These are phyloP conservation scores for Aphidius colemani DNA, from an alignment of 2,888 invertebrate species.

Conservation along the genomic window DNA sequence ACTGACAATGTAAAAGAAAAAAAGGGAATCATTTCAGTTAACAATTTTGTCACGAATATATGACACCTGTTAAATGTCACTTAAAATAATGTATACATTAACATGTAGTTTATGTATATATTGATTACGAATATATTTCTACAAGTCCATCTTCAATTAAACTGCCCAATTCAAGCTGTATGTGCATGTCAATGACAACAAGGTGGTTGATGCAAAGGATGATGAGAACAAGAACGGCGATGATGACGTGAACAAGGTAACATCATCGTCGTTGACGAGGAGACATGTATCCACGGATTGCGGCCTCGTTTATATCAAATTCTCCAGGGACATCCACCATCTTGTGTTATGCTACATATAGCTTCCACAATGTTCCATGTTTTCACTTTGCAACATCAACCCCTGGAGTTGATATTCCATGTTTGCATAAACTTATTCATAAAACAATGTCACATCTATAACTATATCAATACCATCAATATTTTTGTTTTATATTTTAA, in stretches of 20 bases:
- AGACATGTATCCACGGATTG: constrained; percentile 56
- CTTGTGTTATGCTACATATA: constrained; percentile 42
- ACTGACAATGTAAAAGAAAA: too few relatives aligned
- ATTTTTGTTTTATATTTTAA: too few relatives aligned
- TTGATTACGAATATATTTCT: constrained; percentile 28
- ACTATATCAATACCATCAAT: too few relatives aligned
- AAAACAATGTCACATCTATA: constrained; percentile 38
- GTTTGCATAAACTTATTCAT: constrained; percentile 52
- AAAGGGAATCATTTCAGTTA: too few relatives aligned
- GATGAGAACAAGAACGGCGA: constrained; percentile 34
- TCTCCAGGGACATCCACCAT: constrained; percentile 53
- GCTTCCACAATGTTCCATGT: constrained; percentile 38
- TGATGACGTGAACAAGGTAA: constrained; percentile 36
- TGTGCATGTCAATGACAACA: constrained; percentile 19
- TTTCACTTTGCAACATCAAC: constrained; percentile 14
- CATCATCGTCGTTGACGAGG: constrained; percentile 28
- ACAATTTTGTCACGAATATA: too few relatives aligned
- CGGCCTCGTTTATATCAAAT: constrained; percentile 52
- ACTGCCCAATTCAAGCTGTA: too few relatives aligned
- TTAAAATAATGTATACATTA: too few relatives aligned
- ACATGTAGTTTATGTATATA: constrained; percentile 29
- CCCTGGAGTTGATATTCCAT: constrained; percentile 19
- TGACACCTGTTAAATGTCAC: too few relatives aligned
- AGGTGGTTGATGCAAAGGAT: constrained; percentile 21
- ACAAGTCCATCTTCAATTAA: constrained; percentile 10